phyloP scores from a whole-genome alignment of 2,888 invertebrate genomes.

The Helleia helle region DNA sequence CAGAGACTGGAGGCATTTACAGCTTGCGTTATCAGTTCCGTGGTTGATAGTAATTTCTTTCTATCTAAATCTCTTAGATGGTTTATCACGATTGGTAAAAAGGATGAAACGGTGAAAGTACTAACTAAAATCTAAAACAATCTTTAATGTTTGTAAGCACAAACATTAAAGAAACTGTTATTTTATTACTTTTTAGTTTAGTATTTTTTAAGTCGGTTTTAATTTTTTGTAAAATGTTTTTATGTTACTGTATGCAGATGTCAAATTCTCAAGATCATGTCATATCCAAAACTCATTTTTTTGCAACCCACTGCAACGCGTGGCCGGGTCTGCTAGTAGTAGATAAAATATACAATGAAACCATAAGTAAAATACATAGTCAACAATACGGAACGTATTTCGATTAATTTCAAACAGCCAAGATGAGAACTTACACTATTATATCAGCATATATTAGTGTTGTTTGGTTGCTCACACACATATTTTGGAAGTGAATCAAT shows the following conservation, averaged over 20 bases:
- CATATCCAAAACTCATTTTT: too few relatives aligned
- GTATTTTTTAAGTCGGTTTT: too few relatives aligned
- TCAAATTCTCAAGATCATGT: too few relatives aligned
- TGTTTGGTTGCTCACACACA: conserved; percentile 86
- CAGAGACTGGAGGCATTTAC: conserved; percentile 75
- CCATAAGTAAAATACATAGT: conserved; percentile 22
- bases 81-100: conserved; percentile 79
- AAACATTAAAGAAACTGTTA: too few relatives aligned
- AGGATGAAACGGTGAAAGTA: conserved; percentile 74
- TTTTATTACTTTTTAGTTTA: too few relatives aligned
- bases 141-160: too few relatives aligned
- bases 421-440: conserved; percentile 78
- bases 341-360: conserved; percentile 40
- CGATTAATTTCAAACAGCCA: conserved; percentile 79
- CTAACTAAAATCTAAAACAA: conserved; percentile 79
- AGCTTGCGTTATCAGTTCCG: conserved; percentile 68
- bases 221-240: too few relatives aligned
- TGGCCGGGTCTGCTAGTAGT: too few relatives aligned
- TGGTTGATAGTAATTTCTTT: conserved; percentile 74
- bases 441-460: conserved; percentile 80
- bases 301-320: too few relatives aligned
- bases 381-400: conserved; percentile 51
- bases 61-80: conserved; percentile 87
- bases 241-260: too few relatives aligned
- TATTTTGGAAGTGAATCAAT: conserved; percentile 89